Evolutionary conservation across 2,797 vertebrate genomes (phyloP).

Genomic region (Peromyscus eremicus): DNA sequence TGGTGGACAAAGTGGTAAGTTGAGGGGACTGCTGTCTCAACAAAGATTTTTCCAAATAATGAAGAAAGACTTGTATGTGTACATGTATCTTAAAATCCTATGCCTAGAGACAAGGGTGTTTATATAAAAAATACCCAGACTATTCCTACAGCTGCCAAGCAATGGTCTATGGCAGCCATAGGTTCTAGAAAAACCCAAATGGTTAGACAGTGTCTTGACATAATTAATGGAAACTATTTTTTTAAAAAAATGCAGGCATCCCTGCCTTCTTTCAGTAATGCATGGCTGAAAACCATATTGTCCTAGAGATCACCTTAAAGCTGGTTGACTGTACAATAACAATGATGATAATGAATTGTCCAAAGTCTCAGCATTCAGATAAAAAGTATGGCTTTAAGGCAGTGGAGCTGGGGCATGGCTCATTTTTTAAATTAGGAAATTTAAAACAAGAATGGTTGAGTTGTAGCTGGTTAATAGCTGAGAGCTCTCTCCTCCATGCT

Average conservation of each 20-base stretch:
- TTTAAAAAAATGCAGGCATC: not conserved
- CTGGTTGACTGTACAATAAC: not conserved
- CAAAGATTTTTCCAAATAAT: conserved; percentile 46
- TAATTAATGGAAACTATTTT: conserved; percentile 25
- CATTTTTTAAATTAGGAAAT: conserved; percentile 57
- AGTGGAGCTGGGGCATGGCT: not conserved
- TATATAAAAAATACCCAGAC: conserved; percentile 34
- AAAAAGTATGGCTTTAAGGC: not conserved
- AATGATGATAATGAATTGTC: not conserved
- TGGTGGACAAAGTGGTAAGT: not conserved
- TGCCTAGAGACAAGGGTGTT: conserved; percentile 19
- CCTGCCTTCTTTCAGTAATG: conserved; percentile 11
- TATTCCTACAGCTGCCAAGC: conserved; percentile 13
- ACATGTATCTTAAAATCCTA: not conserved
- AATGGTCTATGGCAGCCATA: conserved; percentile 15
- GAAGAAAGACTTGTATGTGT: not conserved
- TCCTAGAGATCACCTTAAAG: conserved; percentile 16
- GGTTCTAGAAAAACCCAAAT: conserved; percentile 36
- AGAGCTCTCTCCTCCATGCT: not conserved
- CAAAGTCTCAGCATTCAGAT: conserved; percentile 54
- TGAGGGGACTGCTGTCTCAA: not conserved
- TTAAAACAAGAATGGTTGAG: conserved; percentile 15
- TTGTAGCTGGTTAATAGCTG: conserved; percentile 28
- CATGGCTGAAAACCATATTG: not conserved
- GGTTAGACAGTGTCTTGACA: conserved; percentile 34